These are phyloP conservation scores for Spilogale gracilis DNA, from an alignment of 2,113 vertebrate species.

Conservation along the genomic window DNA sequence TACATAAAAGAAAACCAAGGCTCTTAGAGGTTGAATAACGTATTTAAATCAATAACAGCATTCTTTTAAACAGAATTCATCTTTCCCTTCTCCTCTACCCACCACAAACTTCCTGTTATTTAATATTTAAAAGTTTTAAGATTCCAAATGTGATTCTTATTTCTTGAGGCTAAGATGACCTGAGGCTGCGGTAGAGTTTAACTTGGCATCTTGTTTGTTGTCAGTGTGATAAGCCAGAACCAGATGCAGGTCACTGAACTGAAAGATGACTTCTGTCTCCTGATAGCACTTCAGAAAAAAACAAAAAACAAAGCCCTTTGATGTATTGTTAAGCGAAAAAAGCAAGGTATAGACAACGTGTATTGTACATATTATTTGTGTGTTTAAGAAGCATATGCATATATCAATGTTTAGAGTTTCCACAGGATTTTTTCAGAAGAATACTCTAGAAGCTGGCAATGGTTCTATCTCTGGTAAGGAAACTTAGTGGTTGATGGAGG, in stretches of 20 bases:
- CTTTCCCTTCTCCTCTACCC: not conserved
- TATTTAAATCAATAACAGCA: not conserved
- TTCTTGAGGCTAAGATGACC: not conserved
- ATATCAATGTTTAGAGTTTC: not conserved
- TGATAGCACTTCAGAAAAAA: not conserved
- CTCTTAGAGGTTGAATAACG: not conserved
- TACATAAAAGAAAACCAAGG: slow-evolving; percentile 18
- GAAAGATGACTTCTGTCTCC: slow-evolving; percentile 44
- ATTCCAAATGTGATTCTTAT: not conserved
- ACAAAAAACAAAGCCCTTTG: not conserved
- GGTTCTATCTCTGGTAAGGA: not conserved
- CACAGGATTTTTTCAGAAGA: not conserved
- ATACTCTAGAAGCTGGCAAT: slow-evolving; percentile 5
- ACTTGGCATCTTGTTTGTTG: not conserved
- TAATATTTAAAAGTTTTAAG: not conserved
- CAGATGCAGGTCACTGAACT: slow-evolving; percentile 17
- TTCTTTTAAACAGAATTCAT: not conserved
- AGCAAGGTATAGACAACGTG: not conserved
- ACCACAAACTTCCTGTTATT: not conserved
- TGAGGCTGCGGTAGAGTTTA: not conserved
- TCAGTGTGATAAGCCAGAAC: slow-evolving; percentile 42
- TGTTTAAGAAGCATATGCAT: not conserved
- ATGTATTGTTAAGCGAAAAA: not conserved
- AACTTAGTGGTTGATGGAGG: not conserved
- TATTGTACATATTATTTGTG: not conserved